Percentiles rank a stretch among this genome's conserved stretches.
Evolutionary conservation across 2,797 vertebrate genomes (phyloP).

Genomic region (Pseudotriccus pelzelni): DNA sequence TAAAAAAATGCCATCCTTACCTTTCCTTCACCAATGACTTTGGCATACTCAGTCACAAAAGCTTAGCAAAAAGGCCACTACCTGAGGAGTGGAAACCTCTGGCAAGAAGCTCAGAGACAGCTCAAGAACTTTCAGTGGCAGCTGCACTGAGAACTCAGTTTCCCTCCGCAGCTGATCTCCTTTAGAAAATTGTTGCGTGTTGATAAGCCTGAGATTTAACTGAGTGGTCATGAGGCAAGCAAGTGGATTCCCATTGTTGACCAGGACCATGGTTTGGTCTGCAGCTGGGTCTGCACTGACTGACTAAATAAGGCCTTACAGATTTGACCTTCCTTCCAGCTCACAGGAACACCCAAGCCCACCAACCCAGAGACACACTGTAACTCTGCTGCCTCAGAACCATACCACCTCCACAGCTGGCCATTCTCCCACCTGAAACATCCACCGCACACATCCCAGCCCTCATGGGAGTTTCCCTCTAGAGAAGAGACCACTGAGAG

Average conservation of each 20-base stretch:
- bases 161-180: background rate
- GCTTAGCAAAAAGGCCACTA: rapidly evolving
- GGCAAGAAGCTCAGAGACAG: background rate
- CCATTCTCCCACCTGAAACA: background rate
- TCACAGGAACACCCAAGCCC: background rate
- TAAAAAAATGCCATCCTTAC: background rate
- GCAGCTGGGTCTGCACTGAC: rapidly evolving
- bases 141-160: too few relatives aligned
- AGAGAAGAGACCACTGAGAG: background rate
- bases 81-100: background rate
- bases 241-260: background rate
- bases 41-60: background rate
- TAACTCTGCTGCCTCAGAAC: background rate
- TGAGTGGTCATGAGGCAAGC: rapidly evolving
- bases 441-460: too few relatives aligned
- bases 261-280: too few relatives aligned
- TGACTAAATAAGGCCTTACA: too few relatives aligned
- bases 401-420: rapidly evolving
- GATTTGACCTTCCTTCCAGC: background rate
- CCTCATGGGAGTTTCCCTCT: background rate
- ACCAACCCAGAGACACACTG: rapidly evolving
- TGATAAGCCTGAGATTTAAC: background rate
- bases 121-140: background rate
- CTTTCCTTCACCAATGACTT: background rate
- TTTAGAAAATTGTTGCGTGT: background rate